These are phyloP conservation scores for Pampusana beccarii DNA, from an alignment of 2,113 vertebrate species.

Conservation along the genomic window DNA sequence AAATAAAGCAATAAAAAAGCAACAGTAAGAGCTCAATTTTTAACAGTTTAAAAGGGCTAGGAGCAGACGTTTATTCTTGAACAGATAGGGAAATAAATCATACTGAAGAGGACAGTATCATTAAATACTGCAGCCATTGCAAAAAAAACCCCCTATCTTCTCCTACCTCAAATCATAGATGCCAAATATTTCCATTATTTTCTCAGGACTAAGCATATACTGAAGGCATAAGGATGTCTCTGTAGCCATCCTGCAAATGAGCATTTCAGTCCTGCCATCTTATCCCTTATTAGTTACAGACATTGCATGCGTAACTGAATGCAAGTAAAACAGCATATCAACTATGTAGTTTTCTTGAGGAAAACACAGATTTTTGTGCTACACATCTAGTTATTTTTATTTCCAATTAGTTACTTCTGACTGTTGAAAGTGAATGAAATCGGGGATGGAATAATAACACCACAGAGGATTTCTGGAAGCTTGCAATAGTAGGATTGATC, in stretches of 20 bases:
- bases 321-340: background rate
- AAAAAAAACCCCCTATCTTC: background rate
- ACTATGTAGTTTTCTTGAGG: background rate
- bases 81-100: background rate
- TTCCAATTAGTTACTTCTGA: background rate
- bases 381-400: background rate
- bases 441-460: background rate
- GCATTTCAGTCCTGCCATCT: background rate
- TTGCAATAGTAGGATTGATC: background rate
- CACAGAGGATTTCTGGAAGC: background rate
- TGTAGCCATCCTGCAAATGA: background rate
- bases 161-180: background rate
- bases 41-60: background rate
- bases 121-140: background rate
- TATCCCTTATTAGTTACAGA: background rate
- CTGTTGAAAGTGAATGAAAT: background rate
- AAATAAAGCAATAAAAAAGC: background rate
- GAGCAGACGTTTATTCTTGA: background rate
- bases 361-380: background rate
- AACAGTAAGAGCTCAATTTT: background rate
- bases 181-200: background rate
- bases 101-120: background rate
- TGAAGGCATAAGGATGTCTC: background rate
- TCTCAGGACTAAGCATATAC: background rate
- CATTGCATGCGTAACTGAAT: background rate